Conservation (phyloP, 2,797 vertebrate species). For the Hypotaenidia okinawae region DNA sequence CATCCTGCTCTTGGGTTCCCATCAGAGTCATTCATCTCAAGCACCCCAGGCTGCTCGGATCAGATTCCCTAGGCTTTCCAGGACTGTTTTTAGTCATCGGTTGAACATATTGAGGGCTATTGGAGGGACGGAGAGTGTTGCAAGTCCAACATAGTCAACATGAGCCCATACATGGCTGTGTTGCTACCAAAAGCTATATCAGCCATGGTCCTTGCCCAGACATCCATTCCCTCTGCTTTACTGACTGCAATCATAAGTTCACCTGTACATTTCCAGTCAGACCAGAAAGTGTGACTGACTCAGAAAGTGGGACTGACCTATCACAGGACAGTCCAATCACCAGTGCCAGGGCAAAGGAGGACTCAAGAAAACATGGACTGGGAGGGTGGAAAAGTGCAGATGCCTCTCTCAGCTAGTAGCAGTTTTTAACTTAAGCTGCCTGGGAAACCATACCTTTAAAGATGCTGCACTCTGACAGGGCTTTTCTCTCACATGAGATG, state of each 20-base stretch:
- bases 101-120: background rate
- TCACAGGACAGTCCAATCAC: background rate
- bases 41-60: background rate
- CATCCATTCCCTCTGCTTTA: background rate
- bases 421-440: background rate
- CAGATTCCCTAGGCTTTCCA: background rate
- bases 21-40: background rate
- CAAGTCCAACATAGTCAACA: background rate
- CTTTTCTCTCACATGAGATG: background rate
- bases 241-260: background rate
- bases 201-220: background rate
- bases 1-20: background rate
- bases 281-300: background rate
- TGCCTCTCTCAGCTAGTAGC: background rate
- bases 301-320: background rate
- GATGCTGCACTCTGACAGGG: background rate
- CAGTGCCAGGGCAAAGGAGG: background rate
- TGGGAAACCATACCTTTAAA: background rate
- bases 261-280: background rate
- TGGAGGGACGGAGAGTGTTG: background rate
- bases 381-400: background rate
- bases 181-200: background rate
- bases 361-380: rapidly evolving
- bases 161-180: background rate
- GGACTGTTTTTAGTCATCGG: background rate